Evolutionary conservation across 2,113 vertebrate species (phyloP).

Genomic region (Ovis canadensis): DNA sequence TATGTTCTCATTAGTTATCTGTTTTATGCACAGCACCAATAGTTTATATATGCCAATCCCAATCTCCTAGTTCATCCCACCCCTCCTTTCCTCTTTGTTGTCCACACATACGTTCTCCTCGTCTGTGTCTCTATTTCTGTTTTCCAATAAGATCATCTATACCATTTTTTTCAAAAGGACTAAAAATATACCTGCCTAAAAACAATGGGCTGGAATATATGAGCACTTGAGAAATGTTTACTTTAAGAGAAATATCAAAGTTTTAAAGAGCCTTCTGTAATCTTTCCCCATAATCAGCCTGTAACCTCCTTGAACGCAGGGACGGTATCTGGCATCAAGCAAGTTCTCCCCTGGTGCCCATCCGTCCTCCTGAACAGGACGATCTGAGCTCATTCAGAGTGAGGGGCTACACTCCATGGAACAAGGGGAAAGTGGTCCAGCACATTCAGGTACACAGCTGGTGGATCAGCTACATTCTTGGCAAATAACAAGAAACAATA

Average conservation of each 20-base stretch:
- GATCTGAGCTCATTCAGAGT: background rate
- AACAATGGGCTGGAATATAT: background rate
- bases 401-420: background rate
- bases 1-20: background rate
- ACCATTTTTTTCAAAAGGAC: background rate
- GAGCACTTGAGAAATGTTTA: background rate
- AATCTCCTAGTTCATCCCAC: background rate
- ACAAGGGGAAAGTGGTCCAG: background rate
- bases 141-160: background rate
- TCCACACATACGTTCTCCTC: background rate
- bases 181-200: background rate
- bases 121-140: background rate
- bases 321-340: background rate
- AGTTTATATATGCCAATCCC: background rate
- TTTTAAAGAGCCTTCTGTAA: background rate
- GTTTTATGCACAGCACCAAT: background rate
- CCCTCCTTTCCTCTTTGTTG: background rate
- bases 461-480: background rate
- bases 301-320: background rate
- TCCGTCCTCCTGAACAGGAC: background rate
- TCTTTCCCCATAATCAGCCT: background rate
- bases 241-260: background rate
- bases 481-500: background rate
- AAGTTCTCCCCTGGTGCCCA: background rate
- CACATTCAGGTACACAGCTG: background rate